Evolutionary conservation across 2,797 vertebrate species (phyloP).

Genomic region (Diceros bicornis): DNA sequence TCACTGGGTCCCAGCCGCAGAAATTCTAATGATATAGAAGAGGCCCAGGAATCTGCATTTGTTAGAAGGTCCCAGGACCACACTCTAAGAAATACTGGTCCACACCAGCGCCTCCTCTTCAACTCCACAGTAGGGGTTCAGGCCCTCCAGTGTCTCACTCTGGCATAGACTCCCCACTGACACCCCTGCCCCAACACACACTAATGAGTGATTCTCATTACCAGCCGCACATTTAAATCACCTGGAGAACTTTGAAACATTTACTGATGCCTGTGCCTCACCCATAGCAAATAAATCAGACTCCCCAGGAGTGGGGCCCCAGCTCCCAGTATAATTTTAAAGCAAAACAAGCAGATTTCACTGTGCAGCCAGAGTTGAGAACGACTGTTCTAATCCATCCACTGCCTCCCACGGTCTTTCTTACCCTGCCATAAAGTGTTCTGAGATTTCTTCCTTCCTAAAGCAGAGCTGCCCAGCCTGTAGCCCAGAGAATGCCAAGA

Average conservation of each 20-base stretch:
- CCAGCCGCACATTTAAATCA: background rate
- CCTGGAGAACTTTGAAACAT: background rate
- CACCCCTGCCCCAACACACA: rapidly evolving
- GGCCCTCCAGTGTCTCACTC: background rate
- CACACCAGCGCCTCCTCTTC: background rate
- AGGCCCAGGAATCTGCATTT: background rate
- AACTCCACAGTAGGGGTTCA: no score
- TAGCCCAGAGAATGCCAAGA: background rate
- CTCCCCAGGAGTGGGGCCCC: background rate
- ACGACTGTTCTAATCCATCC: background rate
- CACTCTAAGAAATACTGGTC: background rate
- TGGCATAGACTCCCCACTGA: background rate
- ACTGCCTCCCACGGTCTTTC: background rate
- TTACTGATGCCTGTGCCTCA: background rate
- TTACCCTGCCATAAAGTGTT: background rate
- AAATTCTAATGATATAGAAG: background rate
- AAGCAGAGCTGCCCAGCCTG: background rate
- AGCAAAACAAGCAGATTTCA: background rate
- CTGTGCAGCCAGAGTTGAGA: background rate
- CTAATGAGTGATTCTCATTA: background rate
- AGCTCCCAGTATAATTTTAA: background rate
- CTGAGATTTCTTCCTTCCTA: background rate
- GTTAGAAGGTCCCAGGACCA: background rate
- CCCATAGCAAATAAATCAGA: background rate
- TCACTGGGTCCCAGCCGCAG: background rate